Conservation (phyloP, 2,797 vertebrate species). For the Etheostoma perlongum region DNA sequence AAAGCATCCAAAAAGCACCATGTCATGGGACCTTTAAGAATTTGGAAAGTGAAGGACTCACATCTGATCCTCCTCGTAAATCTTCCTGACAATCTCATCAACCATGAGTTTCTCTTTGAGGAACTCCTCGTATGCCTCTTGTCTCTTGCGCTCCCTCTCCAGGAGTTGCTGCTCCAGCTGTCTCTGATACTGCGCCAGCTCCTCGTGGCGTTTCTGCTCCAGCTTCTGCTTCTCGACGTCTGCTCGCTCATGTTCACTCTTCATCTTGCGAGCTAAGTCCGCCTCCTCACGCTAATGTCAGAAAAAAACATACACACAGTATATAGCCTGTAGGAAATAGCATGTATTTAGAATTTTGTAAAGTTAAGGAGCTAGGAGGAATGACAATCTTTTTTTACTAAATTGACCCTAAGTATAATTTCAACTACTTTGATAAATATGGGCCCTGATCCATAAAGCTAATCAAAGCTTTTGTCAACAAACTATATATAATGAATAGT, state of each 20-base stretch:
- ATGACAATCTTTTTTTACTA: neutral
- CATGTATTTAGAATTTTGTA: neutral
- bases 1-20: too few species aligned
- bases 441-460: neutral
- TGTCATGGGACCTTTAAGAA: too few species aligned
- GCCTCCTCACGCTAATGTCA: constrained; percentile 86
- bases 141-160: constrained; percentile 88
- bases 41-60: constrained; percentile 74
- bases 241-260: constrained; percentile 79
- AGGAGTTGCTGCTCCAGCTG: constrained; percentile 91
- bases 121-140: constrained; percentile 91
- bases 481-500: neutral
- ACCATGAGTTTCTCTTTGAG: constrained; percentile 94
- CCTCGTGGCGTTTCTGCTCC: constrained; percentile 80
- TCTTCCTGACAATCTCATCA: constrained; percentile 93
- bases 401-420: neutral
- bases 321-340: neutral
- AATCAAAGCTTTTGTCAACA: neutral
- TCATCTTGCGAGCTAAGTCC: constrained; percentile 85
- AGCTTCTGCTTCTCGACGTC: constrained; percentile 80
- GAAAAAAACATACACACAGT: neutral
- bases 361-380: neutral
- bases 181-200: constrained; percentile 83
- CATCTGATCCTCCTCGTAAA: constrained; percentile 94
- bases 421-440: neutral